These are phyloP conservation scores for Hemichromis elongatus DNA, from an alignment of 2,113 vertebrate genomes.

Conservation along the genomic window DNA sequence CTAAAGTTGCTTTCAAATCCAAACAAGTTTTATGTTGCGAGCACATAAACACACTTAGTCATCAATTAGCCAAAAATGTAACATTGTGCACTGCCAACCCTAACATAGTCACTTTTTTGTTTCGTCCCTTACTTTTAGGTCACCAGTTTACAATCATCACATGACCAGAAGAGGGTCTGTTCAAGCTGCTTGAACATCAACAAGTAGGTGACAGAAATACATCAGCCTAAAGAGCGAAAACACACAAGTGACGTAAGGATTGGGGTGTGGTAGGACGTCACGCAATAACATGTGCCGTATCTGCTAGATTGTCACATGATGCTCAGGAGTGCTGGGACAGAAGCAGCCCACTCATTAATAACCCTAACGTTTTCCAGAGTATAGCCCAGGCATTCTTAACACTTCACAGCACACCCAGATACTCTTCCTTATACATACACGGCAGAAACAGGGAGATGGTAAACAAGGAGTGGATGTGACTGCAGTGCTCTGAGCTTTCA, in stretches of 20 bases:
- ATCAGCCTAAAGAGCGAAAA: background rate
- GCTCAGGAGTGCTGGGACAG: background rate
- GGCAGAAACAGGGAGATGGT: conserved; percentile 16
- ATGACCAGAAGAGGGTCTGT: background rate
- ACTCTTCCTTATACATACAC: background rate
- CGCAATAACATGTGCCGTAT: background rate
- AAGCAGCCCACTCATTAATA: conserved; percentile 49
- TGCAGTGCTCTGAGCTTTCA: conserved; percentile 24
- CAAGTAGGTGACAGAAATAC: background rate
- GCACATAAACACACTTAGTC: background rate
- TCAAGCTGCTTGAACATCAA: background rate
- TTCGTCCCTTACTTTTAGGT: background rate
- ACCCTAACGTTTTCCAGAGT: conserved; percentile 20
- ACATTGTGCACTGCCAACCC: background rate
- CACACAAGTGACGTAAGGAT: conserved; percentile 35
- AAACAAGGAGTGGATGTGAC: conserved; percentile 21
- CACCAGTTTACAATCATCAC: background rate
- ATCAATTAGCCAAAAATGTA: background rate
- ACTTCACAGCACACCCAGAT: background rate
- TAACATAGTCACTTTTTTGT: background rate
- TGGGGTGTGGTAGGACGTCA: background rate
- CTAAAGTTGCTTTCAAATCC: background rate
- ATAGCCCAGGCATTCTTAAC: background rate
- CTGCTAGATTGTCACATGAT: conserved; percentile 4
- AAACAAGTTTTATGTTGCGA: background rate